Percentiles rank a stretch among this genome's conserved stretches.
Evolutionary conservation across 2,797 vertebrate species (phyloP).

Genomic region (Staurois parvus): DNA sequence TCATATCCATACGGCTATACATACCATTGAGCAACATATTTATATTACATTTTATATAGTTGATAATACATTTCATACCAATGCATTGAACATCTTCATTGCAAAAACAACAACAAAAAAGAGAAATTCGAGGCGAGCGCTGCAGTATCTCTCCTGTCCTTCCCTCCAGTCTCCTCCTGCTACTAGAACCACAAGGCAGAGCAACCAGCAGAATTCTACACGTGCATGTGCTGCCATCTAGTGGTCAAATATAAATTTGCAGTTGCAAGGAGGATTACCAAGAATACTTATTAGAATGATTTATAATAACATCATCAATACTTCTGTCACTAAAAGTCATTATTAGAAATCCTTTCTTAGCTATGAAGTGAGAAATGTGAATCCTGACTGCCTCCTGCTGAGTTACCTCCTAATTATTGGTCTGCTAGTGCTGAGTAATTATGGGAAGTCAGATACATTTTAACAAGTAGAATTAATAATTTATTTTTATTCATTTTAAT

Average conservation of each 20-base stretch:
- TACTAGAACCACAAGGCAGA: background rate
- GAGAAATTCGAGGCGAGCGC: background rate
- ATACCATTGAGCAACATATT: too few species aligned
- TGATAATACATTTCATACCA: background rate
- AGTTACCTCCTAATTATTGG: too few species aligned
- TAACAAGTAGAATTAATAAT: too few species aligned
- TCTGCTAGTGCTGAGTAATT: background rate
- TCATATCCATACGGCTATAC: too few species aligned
- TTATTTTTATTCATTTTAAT: too few species aligned
- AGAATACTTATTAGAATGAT: background rate
- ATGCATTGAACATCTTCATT: too few species aligned
- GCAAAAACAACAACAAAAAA: too few species aligned
- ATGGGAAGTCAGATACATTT: background rate
- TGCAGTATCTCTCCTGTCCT: background rate
- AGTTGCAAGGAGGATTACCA: background rate
- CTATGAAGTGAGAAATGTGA: background rate
- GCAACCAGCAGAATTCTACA: background rate
- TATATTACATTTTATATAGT: background rate
- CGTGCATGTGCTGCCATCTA: slow-evolving; percentile 39
- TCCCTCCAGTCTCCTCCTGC: background rate
- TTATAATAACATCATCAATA: too few species aligned
- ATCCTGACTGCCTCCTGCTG: background rate
- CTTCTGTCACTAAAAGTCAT: too few species aligned
- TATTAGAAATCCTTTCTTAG: too few species aligned
- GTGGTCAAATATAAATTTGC: slow-evolving; percentile 20